Evolutionary conservation across 2,888 invertebrate species (phyloP).

Genomic region (Lottia scabra): DNA sequence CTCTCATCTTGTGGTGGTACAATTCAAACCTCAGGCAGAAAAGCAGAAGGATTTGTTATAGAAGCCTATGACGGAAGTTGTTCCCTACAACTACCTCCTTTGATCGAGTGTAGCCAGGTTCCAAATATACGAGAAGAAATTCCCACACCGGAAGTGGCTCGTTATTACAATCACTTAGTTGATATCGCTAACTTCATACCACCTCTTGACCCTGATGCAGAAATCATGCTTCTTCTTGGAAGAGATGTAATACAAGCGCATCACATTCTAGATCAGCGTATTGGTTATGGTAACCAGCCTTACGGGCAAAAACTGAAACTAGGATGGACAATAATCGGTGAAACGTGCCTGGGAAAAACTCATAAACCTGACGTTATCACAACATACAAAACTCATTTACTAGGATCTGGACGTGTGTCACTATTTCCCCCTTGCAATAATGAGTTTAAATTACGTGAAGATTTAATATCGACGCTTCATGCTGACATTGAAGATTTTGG

Average conservation of each 20-base stretch:
- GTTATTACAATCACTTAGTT: conserved; percentile 11
- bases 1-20: conserved; percentile 32
- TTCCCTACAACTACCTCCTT: conserved; percentile 19
- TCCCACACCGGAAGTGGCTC: conserved; percentile 29
- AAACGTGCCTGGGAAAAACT: conserved; percentile 17
- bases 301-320: conserved; percentile 20
- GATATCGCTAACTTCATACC: conserved; percentile 17
- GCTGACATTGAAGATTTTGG: background rate
- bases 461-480: too few species aligned
- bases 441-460: conserved; percentile 11
- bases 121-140: conserved; percentile 28
- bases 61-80: conserved; percentile 19
- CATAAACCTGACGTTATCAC: conserved; percentile 17
- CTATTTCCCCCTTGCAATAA: conserved; percentile 15
- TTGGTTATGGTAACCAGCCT: conserved; percentile 18
- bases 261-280: conserved; percentile 21
- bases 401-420: conserved; percentile 3
- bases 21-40: conserved; percentile 18
- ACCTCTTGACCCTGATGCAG: conserved; percentile 15
- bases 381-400: conserved; percentile 11
- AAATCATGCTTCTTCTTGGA: conserved; percentile 25
- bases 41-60: conserved; percentile 19
- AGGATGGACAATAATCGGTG: conserved; percentile 25
- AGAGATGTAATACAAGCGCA: conserved; percentile 24
- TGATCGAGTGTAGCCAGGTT: conserved; percentile 32